Base-by-base conservation (phyloP, 2,888 invertebrate species). In the Hofmannophila pseudospretella region DNA sequence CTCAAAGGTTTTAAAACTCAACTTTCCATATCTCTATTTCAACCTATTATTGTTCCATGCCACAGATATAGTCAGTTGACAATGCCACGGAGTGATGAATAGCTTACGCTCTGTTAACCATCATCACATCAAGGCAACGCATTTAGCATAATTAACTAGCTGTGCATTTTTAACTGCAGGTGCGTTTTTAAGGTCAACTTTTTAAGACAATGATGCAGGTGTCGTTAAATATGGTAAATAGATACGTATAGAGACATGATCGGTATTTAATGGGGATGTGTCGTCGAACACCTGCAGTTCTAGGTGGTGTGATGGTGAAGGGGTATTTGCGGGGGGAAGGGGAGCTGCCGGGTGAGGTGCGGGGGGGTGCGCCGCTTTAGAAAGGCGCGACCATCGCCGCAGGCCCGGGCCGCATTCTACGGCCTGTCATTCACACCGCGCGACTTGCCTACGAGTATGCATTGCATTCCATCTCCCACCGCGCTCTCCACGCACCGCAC, bases 361-460 rank as follows among this genome's bases (percentile, higher is more conserved):
- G 58, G 69, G 69, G 69, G 61, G 61, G 68, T 75, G 77, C 74
- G 80, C 82, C 84, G 84, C 86, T 86, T 86, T 86, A 86, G 85
- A 86, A 86, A 86, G 85, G 85, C 85, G 85, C 86, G 82, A 86
- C 86, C 80, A 84, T 84, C 74, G 85, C 85, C 85, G 71, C 81
- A 69, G 85, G 86, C 86, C 71, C 72, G 78, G 72, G 81, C 85
- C 85, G 82, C 86, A 86, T 86, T 86, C 86, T 86, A 86, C 80
- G 77, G 85, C 78, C 81, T 86, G 85, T 86, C 85, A 86, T 86
- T 86, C 85, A 86, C 85, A 84, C 80, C 82, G 82, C 74, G 76
- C 84, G 81, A 84, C 77, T 86, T 80, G 84, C 80, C 85, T 86
- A 32, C 22, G 32, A 32, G 32, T 32, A 85, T 81, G 84, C 80